Percentiles rank a stretch among this genome's conserved stretches.
These are phyloP conservation scores for Panzeria rudis DNA, from an alignment of 2,888 invertebrate genomes.

Conservation along the genomic window DNA sequence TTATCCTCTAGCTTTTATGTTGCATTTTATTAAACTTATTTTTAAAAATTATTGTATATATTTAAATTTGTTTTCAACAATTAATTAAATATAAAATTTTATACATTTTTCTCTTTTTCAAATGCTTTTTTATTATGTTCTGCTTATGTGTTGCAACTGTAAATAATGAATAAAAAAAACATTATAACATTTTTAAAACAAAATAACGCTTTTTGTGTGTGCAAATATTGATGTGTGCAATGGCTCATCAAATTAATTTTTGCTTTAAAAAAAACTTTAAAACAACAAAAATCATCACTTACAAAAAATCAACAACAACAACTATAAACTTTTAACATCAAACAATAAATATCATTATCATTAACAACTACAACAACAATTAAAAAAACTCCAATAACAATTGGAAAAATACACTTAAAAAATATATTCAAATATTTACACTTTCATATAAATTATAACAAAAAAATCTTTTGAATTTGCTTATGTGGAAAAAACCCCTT, in stretches of 20 bases:
- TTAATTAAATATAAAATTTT: conserved; percentile 67
- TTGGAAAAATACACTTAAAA: conserved; percentile 39
- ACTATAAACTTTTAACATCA: conserved; percentile 54
- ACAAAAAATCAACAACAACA: conserved; percentile 35
- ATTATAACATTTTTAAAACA: background rate
- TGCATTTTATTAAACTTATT: conserved; percentile 50
- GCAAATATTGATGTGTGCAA: conserved; percentile 37
- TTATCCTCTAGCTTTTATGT: background rate
- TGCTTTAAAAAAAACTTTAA: conserved; percentile 41
- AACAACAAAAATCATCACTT: conserved; percentile 58
- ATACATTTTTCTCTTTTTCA: conserved; percentile 71
- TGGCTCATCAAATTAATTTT: conserved; percentile 69
- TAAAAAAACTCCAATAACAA: conserved; percentile 42
- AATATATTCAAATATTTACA: conserved; percentile 8
- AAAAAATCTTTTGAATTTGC: conserved; percentile 39
- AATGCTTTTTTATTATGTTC: conserved; percentile 72
- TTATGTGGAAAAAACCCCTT: conserved; percentile 39
- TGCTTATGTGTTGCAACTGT: conserved; percentile 76
- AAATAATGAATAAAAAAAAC: conserved; percentile 60
- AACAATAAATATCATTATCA: conserved; percentile 52
- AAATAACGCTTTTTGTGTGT: conserved; percentile 53
- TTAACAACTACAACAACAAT: conserved; percentile 30
- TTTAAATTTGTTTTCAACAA: conserved; percentile 71
- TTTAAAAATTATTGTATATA: conserved; percentile 68
- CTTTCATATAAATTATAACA: conserved; percentile 49